These are phyloP conservation scores for Peromyscus leucopus DNA, from an alignment of 2,113 vertebrate species.

Conservation along the genomic window DNA sequence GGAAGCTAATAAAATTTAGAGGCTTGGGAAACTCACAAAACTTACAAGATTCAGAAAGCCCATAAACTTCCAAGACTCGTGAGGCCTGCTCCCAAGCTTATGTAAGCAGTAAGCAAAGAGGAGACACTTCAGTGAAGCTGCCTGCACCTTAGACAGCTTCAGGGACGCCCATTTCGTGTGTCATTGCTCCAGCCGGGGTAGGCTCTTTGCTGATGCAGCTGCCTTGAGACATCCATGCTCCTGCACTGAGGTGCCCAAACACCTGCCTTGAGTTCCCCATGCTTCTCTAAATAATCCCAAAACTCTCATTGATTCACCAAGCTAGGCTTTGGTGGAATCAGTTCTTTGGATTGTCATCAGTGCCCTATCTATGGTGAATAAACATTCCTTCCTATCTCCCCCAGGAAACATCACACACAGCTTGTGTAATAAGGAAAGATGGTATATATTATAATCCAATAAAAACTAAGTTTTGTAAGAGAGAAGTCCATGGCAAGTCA, in stretches of 20 bases:
- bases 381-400: neutral
- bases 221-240: too few relatives aligned
- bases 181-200: too few relatives aligned
- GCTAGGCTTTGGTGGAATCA: neutral
- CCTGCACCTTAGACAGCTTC: neutral
- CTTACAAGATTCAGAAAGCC: neutral
- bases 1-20: neutral
- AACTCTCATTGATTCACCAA: neutral
- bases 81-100: neutral
- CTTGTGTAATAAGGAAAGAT: constrained; percentile 4
- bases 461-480: neutral
- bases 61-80: neutral
- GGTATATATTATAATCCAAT: neutral
- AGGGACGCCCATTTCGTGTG: neutral
- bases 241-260: neutral
- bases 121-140: neutral
- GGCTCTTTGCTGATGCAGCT: neutral
- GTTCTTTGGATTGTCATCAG: neutral
- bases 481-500: neutral
- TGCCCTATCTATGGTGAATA: neutral
- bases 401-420: neutral
- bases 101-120: neutral
- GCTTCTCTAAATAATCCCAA: neutral
- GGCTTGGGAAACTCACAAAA: neutral
- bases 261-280: neutral